phyloP scores from a whole-genome alignment of 2,888 invertebrate genomes.

The Microctonus aethiopoides region DNA sequence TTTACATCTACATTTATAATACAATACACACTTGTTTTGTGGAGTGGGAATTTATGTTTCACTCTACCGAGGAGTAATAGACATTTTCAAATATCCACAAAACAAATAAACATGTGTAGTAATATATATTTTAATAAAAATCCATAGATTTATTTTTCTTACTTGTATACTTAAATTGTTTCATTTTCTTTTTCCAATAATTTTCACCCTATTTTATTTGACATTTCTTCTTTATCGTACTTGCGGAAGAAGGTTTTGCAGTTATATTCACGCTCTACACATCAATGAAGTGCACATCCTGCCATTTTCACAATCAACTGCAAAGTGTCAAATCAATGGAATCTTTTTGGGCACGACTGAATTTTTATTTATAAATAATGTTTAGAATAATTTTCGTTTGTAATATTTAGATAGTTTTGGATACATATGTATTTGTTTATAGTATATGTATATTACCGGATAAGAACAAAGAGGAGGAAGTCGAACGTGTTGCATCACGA shows the following conservation, averaged over 20 bases:
- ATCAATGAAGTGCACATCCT: conserved; percentile 33
- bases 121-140: conserved; percentile 8
- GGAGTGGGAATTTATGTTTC: background rate
- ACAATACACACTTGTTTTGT: background rate
- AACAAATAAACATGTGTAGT: background rate
- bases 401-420: no score
- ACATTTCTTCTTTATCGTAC: background rate
- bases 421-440: background rate
- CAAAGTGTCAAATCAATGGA: conserved; percentile 27
- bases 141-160: background rate
- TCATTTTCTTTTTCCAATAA: background rate
- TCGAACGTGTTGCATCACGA: conserved; percentile 25
- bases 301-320: conserved; percentile 21
- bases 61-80: background rate
- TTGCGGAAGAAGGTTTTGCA: conserved; percentile 10
- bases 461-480: background rate
- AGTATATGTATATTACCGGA: background rate
- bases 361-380: no score
- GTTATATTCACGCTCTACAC: conserved; percentile 22
- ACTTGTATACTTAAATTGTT: background rate
- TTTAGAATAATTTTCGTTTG: no score
- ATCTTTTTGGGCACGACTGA: conserved; percentile 18
- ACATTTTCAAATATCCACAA: conserved; percentile 21
- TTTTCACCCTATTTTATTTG: background rate
- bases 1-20: background rate